Conservation (phyloP, 2,113 vertebrate genomes). For the Nesospiza acunhae region DNA sequence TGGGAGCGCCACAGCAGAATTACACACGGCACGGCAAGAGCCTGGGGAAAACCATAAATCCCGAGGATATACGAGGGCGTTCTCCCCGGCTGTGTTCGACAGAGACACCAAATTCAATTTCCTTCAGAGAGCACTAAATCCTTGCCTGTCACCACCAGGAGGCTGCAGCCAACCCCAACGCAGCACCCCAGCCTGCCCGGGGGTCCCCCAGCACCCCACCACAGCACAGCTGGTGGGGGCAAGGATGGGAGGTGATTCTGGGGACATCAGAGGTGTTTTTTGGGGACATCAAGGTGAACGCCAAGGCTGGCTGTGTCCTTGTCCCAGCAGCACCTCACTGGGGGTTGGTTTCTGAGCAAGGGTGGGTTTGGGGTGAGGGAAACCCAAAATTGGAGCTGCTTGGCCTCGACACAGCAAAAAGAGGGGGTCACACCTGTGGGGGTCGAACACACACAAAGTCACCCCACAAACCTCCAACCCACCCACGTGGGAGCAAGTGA, state of each 20-base stretch:
- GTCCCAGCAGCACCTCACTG: fast-evolving
- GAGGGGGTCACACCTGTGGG: neutral
- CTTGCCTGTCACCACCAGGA: neutral
- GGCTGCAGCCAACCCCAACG: fast-evolving
- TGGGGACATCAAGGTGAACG: neutral
- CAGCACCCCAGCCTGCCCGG: fast-evolving
- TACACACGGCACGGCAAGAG: fast-evolving
- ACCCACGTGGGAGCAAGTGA: fast-evolving
- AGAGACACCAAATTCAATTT: slow-evolving; percentile 76
- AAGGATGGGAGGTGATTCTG: fast-evolving
- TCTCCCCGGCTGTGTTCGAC: slow-evolving; percentile 61
- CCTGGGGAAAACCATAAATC: slow-evolving; percentile 60
- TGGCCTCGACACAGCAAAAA: fast-evolving
- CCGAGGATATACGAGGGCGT: slow-evolving; percentile 61
- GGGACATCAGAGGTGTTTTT: neutral
- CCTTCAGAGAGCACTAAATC: slow-evolving; percentile 72
- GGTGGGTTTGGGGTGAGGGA: neutral
- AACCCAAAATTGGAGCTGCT: neutral
- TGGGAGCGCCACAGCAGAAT: fast-evolving
- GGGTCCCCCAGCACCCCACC: neutral
- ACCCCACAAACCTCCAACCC: neutral
- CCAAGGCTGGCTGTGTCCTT: fast-evolving
- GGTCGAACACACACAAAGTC: fast-evolving
- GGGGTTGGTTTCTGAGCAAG: too few relatives aligned
- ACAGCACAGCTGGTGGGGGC: fast-evolving